phyloP scores from a whole-genome alignment of 2,888 invertebrate genomes.

The Aricia artaxerxes region DNA sequence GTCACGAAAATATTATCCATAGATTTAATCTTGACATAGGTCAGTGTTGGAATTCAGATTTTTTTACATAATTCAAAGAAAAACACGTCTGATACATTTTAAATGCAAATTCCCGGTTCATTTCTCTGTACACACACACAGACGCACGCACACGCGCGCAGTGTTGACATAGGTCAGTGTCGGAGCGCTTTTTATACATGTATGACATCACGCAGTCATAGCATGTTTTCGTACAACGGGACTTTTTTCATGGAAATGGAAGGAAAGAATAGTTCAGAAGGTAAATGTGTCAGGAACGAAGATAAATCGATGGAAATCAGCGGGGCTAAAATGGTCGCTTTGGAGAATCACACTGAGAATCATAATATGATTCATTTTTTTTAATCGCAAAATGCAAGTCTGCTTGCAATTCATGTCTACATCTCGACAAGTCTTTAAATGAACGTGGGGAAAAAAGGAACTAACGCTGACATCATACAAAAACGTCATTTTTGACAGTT shows the following conservation, averaged over 20 bases:
- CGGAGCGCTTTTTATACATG: constrained; percentile 53
- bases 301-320: too few species aligned
- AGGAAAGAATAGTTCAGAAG: too few species aligned
- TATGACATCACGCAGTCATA: constrained; percentile 36
- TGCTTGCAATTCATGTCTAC: too few species aligned
- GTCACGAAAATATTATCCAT: neutral
- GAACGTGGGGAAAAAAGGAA: too few species aligned
- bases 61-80: constrained; percentile 1
- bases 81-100: constrained; percentile 13
- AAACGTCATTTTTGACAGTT: too few species aligned
- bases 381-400: too few species aligned
- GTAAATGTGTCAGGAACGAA: too few species aligned
- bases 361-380: too few species aligned
- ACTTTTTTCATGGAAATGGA: neutral
- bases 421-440: too few species aligned
- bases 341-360: too few species aligned
- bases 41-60: constrained; percentile 16
- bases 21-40: neutral
- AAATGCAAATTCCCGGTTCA: constrained; percentile 24
- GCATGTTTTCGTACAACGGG: constrained; percentile 27
- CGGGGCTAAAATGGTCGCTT: too few species aligned
- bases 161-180: constrained; percentile 77
- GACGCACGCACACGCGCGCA: constrained; percentile 43
- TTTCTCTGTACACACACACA: constrained; percentile 32
- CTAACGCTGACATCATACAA: too few species aligned